Percentiles rank a stretch among this genome's conserved stretches.
Conservation (phyloP, 2,888 invertebrate genomes). For the Neria commutata region DNA sequence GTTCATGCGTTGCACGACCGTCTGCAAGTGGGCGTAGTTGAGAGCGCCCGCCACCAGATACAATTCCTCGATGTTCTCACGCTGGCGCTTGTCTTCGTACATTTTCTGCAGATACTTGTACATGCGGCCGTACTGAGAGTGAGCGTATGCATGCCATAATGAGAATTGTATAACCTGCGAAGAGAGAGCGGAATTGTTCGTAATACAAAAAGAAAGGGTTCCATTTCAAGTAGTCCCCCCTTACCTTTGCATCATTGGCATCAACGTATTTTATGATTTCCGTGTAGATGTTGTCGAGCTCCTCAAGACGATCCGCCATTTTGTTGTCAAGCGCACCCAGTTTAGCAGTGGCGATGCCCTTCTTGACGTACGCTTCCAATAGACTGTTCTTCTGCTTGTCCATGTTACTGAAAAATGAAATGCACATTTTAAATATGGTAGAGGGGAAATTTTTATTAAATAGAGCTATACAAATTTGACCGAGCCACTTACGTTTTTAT, state of each 20-base stretch:
- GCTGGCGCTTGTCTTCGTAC: slow-evolving; percentile 80
- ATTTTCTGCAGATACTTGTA: slow-evolving; percentile 76
- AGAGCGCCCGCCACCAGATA: slow-evolving; percentile 46
- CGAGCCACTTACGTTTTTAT: slow-evolving; percentile 79
- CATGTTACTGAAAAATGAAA: slow-evolving; percentile 68
- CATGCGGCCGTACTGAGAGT: slow-evolving; percentile 82
- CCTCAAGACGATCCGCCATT: slow-evolving; percentile 62
- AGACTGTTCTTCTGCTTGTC: slow-evolving; percentile 83
- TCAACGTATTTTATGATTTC: slow-evolving; percentile 84
- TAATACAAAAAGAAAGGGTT: background rate
- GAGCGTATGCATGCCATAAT: slow-evolving; percentile 80
- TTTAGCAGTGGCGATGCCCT: slow-evolving; percentile 75
- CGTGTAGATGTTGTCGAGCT: slow-evolving; percentile 69
- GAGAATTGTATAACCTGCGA: slow-evolving; percentile 75
- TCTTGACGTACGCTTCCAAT: slow-evolving; percentile 79
- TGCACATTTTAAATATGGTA: background rate
- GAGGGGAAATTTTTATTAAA: background rate
- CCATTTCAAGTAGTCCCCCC: background rate
- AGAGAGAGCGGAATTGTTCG: too few relatives aligned
- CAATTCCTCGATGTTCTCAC: slow-evolving; percentile 66
- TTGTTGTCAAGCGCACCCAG: slow-evolving; percentile 61
- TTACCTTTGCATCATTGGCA: slow-evolving; percentile 77
- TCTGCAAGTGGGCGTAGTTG: slow-evolving; percentile 54
- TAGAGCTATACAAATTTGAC: too few relatives aligned
- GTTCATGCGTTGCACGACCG: slow-evolving; percentile 48